phyloP scores from a whole-genome alignment of 1,140 invertebrate species.

The Uloborus diversus region DNA sequence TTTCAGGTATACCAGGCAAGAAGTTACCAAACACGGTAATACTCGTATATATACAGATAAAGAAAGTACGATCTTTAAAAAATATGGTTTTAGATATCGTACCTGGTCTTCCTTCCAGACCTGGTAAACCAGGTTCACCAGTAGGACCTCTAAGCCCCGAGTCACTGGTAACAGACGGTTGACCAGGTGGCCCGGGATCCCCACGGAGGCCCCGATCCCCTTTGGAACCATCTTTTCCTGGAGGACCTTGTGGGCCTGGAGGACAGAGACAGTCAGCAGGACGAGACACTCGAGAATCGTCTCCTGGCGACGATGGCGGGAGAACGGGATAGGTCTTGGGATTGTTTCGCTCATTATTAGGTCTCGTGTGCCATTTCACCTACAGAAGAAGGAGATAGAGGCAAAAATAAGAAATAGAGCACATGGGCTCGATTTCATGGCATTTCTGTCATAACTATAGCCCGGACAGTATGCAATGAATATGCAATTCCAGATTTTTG shows the following conservation, averaged over 20 bases:
- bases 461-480: too few species aligned
- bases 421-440: too few species aligned
- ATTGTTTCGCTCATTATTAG: constrained; percentile 6
- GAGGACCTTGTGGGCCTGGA: constrained; percentile 10
- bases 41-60: too few species aligned
- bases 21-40: too few species aligned
- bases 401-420: too few species aligned
- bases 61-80: too few species aligned
- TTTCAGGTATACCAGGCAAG: background rate
- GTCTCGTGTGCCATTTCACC: background rate
- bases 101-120: constrained; percentile 43
- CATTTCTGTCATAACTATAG: too few species aligned
- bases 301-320: background rate
- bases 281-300: background rate
- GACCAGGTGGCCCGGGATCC: constrained; percentile 14
- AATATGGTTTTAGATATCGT: background rate
- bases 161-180: background rate
- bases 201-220: constrained; percentile 14
- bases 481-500: too few species aligned
- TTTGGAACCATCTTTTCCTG: constrained; percentile 20
- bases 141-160: background rate
- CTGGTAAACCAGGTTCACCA: constrained; percentile 41
- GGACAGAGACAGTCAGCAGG: constrained; percentile 26
- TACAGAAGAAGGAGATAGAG: background rate
- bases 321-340: constrained; percentile 1